Percentiles rank a stretch among this genome's conserved stretches.
These are phyloP conservation scores for Neolamprologus sp. DNA, from an alignment of 2,113 vertebrate species.

Conservation along the genomic window DNA sequence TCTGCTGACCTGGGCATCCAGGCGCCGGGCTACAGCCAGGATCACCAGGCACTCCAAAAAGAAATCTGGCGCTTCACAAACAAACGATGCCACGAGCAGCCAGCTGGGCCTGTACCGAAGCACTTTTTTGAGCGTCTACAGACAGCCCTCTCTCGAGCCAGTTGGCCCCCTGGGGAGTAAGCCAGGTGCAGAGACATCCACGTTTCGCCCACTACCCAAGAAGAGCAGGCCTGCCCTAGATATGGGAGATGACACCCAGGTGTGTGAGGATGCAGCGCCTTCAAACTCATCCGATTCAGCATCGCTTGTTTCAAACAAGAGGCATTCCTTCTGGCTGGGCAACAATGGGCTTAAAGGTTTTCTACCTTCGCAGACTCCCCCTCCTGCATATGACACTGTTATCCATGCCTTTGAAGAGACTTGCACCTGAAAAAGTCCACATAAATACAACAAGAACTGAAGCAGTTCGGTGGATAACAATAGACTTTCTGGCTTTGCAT, in stretches of 20 bases:
- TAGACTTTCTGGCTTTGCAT: background rate
- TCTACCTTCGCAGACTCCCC: conserved; percentile 77
- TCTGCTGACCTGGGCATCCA: conserved; percentile 81
- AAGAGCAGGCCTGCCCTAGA: conserved; percentile 73
- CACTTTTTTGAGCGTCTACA: conserved; percentile 83
- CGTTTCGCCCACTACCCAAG: conserved; percentile 83
- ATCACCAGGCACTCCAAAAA: conserved; percentile 78
- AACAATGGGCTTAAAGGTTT: conserved; percentile 77
- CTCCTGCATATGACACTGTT: conserved; percentile 88
- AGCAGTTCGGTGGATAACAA: background rate
- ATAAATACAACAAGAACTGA: background rate
- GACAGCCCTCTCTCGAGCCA: conserved; percentile 85
- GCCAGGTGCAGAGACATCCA: conserved; percentile 80
- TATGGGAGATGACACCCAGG: conserved; percentile 74
- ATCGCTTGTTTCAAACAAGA: conserved; percentile 63
- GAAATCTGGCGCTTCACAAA: conserved; percentile 49
- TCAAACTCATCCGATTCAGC: conserved; percentile 53
- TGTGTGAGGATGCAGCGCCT: conserved; percentile 62
- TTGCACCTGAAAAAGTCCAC: conserved; percentile 56
- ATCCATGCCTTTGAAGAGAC: conserved; percentile 87
- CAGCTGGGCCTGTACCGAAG: conserved; percentile 83
- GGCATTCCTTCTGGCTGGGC: conserved; percentile 85
- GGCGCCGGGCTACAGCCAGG: conserved; percentile 79
- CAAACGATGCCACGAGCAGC: conserved; percentile 33
- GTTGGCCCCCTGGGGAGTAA: conserved; percentile 84